Conservation (phyloP, 2,888 invertebrate genomes). For the Acanthoscelides obtectus region DNA sequence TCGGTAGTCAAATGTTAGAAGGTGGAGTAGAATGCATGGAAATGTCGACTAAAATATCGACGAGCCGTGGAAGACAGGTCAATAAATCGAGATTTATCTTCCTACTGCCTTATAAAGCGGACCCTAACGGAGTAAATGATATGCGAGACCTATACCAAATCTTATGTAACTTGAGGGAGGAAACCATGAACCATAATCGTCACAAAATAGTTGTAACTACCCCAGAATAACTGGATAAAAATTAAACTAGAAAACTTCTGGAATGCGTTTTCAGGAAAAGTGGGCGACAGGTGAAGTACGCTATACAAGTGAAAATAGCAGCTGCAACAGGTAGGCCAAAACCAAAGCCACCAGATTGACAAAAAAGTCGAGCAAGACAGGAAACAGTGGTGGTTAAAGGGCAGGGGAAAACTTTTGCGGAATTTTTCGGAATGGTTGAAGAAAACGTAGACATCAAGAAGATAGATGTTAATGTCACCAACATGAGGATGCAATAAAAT, state of each 20-base stretch:
- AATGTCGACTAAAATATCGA: background rate
- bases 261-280: constrained; percentile 3
- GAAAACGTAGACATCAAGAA: background rate
- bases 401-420: background rate
- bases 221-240: background rate
- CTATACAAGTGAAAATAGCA: background rate
- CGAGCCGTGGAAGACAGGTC: constrained; percentile 3
- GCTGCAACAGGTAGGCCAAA: background rate
- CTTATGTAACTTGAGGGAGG: background rate
- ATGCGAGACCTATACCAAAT: background rate
- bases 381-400: background rate
- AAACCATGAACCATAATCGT: background rate
- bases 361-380: background rate
- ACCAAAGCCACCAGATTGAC: background rate
- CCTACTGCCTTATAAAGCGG: background rate
- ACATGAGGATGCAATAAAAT: no score
- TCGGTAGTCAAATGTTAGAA: background rate
- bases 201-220: background rate
- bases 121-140: constrained; percentile 2
- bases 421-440: background rate
- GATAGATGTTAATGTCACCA: no score
- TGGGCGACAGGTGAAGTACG: background rate
- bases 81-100: constrained; percentile 5
- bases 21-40: background rate
- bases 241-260: constrained; percentile 4